Base-by-base conservation (phyloP, 2,113 vertebrate species). In the Sitta europaea region DNA sequence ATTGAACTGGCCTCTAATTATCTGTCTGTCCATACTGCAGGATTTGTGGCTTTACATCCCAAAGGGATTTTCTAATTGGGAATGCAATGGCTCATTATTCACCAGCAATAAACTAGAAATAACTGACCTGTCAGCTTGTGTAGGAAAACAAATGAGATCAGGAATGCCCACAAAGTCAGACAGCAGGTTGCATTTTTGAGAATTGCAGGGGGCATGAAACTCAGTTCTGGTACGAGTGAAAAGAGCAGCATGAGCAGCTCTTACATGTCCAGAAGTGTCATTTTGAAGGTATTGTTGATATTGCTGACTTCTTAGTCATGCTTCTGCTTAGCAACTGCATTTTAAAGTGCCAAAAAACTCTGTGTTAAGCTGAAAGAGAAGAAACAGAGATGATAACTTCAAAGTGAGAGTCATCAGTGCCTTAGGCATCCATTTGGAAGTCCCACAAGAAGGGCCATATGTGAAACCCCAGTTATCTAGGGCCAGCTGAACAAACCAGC, bases 271-370 rank as follows among this genome's bases (percentile, higher is more conserved):
- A 73, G 17, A 91, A 91, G 36, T 62, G 59, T 87, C 6, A 29
- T 73, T 96, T 63, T 25, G 71, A 72, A 92, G 85, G 72, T 67
- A 18, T 9, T 5, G 1, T 66, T 88, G 73, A 31, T 81, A 38
- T 12, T 54, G 42, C 36, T 45, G 62, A 14, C 47, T 92, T 38
- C 48, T 86, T 31, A 81, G 75, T 68, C 58, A 27, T 82, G 66
- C 68, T 59, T 67, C 76, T 95, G 83, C 93, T 90, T 96, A 90
- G 94, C 92, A 96, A 88, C 81, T 92, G 75, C 43, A 28, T 62
- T 51, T 77, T 79, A 54, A 87, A 89, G 58, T 58, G 51, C 53
- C 50, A 27, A 29, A 87, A 93, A 70, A 0, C 38, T 82, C 42
- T 1, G 4, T 29, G 42, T 50, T 77, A 14, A 50, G 40, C 76